These are phyloP conservation scores for Neomorphus geoffroyi DNA, from an alignment of 2,797 vertebrate genomes.

Conservation along the genomic window DNA sequence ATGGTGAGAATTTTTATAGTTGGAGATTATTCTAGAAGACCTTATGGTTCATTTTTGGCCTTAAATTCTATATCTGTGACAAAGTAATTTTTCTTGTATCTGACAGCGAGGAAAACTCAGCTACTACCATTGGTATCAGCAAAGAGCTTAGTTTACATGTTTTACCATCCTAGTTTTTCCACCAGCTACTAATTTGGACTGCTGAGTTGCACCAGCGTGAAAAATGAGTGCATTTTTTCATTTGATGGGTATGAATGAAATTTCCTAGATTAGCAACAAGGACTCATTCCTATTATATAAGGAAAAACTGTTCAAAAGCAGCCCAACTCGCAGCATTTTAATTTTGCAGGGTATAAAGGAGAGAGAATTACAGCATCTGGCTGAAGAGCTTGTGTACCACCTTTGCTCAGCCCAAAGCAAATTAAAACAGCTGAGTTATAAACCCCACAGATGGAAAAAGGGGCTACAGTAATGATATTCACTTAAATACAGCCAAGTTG, in stretches of 20 bases:
- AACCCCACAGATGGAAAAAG: constrained; percentile 39
- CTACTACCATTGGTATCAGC: background rate
- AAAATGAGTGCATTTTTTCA: background rate
- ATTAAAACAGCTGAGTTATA: constrained; percentile 52
- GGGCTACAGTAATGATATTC: background rate
- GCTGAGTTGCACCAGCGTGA: background rate
- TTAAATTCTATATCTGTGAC: background rate
- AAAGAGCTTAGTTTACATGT: background rate
- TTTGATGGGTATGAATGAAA: background rate
- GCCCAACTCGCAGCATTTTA: background rate
- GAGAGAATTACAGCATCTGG: constrained; percentile 8
- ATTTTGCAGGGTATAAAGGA: background rate
- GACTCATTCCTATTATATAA: background rate
- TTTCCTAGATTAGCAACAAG: background rate
- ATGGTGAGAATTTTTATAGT: background rate
- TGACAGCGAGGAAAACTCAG: too few species aligned
- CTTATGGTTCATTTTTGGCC: background rate
- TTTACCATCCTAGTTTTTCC: background rate
- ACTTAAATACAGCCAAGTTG: constrained; percentile 39
- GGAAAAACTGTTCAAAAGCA: background rate
- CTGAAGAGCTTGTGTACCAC: constrained; percentile 10
- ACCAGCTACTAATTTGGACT: background rate
- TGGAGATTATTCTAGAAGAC: background rate
- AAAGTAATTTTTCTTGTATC: too few species aligned
- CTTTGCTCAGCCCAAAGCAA: constrained; percentile 36